Evolutionary conservation across 2,888 invertebrate species (phyloP).

Genomic region (Busseola fusca): DNA sequence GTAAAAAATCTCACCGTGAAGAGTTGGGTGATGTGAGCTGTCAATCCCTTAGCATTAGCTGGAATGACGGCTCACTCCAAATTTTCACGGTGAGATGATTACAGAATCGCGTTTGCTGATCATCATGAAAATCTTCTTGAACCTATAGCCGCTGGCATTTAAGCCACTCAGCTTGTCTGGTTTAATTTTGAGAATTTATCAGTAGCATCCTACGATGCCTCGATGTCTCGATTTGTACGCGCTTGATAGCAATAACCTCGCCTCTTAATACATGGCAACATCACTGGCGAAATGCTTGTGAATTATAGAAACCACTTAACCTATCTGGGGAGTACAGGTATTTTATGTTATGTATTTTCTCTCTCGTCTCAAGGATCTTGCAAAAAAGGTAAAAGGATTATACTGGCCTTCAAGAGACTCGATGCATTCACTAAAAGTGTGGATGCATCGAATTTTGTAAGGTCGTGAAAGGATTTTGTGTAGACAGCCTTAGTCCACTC

Average conservation of each 20-base stretch:
- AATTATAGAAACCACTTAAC: neutral
- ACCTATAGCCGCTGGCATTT: too few relatives aligned
- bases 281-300: neutral
- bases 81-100: too few relatives aligned
- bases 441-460: neutral
- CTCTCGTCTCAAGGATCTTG: neutral
- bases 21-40: too few relatives aligned
- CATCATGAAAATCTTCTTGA: too few relatives aligned
- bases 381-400: neutral
- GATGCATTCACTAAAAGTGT: neutral
- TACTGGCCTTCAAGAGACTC: neutral
- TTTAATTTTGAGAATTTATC: too few relatives aligned
- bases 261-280: neutral
- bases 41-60: too few relatives aligned
- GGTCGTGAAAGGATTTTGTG: slow-evolving; percentile 19
- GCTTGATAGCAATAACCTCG: neutral
- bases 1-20: too few relatives aligned
- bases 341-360: neutral
- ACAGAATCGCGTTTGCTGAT: too few relatives aligned
- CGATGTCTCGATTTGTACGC: too few relatives aligned
- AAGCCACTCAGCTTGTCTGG: too few relatives aligned
- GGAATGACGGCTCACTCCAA: too few relatives aligned
- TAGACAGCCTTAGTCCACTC: slow-evolving; percentile 20
- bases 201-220: too few relatives aligned
- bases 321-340: neutral